These are phyloP conservation scores for Augochlorella aurata DNA, from an alignment of 2,888 invertebrate species.

Conservation along the genomic window DNA sequence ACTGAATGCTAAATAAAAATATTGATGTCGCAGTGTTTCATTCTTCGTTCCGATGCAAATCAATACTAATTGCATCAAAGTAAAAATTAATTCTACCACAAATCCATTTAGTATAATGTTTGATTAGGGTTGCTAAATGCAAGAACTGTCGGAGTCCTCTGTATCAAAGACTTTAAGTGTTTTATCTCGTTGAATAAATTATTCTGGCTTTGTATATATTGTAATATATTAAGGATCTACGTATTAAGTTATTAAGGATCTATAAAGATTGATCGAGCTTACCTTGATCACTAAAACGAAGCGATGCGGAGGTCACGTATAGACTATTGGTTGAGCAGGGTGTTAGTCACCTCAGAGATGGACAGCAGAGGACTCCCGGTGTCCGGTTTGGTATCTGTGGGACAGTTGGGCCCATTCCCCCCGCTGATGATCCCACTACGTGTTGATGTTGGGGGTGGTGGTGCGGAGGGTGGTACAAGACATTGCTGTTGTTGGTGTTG, in stretches of 20 bases:
- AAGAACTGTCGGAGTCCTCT: too few relatives aligned
- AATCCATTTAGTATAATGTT: too few relatives aligned
- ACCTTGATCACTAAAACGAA: slow-evolving; percentile 68
- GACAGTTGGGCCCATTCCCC: slow-evolving; percentile 81
- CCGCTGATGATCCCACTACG: slow-evolving; percentile 73
- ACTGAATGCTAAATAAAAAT: too few relatives aligned
- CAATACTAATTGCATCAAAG: too few relatives aligned
- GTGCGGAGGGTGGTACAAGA: slow-evolving; percentile 74
- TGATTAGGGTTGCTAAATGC: too few relatives aligned
- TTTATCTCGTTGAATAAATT: too few relatives aligned
- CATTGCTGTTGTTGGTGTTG: slow-evolving; percentile 76
- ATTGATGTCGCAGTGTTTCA: too few relatives aligned
- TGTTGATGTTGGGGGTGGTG: slow-evolving; percentile 78
- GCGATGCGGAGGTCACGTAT: slow-evolving; percentile 68
- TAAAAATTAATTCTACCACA: too few relatives aligned
- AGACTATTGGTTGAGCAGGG: slow-evolving; percentile 86
- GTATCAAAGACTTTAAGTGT: too few relatives aligned
- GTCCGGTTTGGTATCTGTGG: slow-evolving; percentile 83
- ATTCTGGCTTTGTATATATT: too few relatives aligned
- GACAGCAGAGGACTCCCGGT: slow-evolving; percentile 88
- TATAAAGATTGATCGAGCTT: slow-evolving; percentile 6
- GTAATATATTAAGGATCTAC: background rate
- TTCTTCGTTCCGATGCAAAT: too few relatives aligned
- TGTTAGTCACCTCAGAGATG: slow-evolving; percentile 91
- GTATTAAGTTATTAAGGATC: background rate